These are phyloP conservation scores for Malacoraja senta DNA, from an alignment of 2,797 vertebrate genomes.

Conservation along the genomic window DNA sequence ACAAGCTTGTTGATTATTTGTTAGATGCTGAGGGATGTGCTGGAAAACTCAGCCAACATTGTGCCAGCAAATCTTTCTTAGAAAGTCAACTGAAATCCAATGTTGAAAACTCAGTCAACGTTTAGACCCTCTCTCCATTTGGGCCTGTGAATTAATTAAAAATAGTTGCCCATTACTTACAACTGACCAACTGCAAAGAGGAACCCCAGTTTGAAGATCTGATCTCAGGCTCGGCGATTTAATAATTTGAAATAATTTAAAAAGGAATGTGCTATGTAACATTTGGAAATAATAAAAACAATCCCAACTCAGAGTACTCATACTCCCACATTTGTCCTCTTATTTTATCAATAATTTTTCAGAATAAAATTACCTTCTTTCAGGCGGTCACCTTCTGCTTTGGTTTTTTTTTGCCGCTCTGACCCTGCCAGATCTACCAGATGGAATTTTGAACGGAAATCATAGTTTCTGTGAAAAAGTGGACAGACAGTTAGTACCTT, in stretches of 20 bases:
- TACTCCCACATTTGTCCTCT: no score
- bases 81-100: no score
- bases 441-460: slow-evolving; percentile 79
- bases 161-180: neutral
- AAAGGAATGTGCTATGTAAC: neutral
- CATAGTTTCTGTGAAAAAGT: slow-evolving; percentile 59
- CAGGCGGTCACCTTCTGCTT: slow-evolving; percentile 86
- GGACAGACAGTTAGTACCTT: neutral
- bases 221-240: neutral
- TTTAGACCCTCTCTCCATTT: neutral
- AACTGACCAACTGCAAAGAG: neutral
- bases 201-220: slow-evolving; percentile 36
- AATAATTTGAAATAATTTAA: neutral
- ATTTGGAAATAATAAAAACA: neutral
- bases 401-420: slow-evolving; percentile 94
- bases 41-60: no score
- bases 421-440: slow-evolving; percentile 93
- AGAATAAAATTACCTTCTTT: slow-evolving; percentile 73
- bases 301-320: no score
- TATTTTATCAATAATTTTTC: neutral
- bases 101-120: neutral
- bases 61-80: no score
- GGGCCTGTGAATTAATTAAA: neutral
- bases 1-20: no score
- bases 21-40: no score